Evolutionary conservation across 1,140 invertebrate species (phyloP).

Genomic region (Heliconius melpomene): DNA sequence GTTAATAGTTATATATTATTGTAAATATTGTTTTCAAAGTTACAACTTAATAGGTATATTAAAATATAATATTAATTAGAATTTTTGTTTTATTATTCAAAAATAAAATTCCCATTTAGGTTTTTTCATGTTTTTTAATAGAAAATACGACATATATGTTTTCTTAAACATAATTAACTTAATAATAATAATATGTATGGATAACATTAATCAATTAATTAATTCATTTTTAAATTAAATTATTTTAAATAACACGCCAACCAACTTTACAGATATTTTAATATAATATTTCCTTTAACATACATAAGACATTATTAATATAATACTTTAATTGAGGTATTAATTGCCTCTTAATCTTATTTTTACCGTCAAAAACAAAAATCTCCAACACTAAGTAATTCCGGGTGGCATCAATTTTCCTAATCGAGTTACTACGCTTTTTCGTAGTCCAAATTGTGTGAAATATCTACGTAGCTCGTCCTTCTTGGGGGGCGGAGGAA

Average conservation of each 20-base stretch:
- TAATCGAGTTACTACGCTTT: slow-evolving; percentile 50
- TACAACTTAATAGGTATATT: slow-evolving; percentile 66
- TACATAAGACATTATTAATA: not conserved
- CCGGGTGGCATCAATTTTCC: slow-evolving; percentile 38
- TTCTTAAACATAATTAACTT: not conserved
- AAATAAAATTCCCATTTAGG: not conserved
- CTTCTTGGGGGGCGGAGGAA: slow-evolving; percentile 65
- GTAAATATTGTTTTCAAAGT: slow-evolving; percentile 76
- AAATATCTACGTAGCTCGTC: slow-evolving; percentile 36
- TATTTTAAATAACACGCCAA: not conserved
- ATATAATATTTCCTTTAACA: not conserved
- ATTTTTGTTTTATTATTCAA: slow-evolving; percentile 36
- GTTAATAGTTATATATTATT: slow-evolving; percentile 48
- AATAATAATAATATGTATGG: not conserved
- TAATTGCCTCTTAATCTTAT: slow-evolving; percentile 47
- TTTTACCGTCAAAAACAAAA: slow-evolving; percentile 68
- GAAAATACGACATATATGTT: not conserved
- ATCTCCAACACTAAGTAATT: slow-evolving; percentile 9
- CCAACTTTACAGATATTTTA: too few species aligned
- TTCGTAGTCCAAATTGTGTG: slow-evolving; percentile 35
- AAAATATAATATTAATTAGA: slow-evolving; percentile 49
- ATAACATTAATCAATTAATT: not conserved
- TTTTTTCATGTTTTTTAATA: not conserved
- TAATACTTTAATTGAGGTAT: not conserved
- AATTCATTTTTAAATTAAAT: not conserved